These are phyloP conservation scores for Oryzias celebensis DNA, from an alignment of 2,113 vertebrate genomes.

Conservation along the genomic window DNA sequence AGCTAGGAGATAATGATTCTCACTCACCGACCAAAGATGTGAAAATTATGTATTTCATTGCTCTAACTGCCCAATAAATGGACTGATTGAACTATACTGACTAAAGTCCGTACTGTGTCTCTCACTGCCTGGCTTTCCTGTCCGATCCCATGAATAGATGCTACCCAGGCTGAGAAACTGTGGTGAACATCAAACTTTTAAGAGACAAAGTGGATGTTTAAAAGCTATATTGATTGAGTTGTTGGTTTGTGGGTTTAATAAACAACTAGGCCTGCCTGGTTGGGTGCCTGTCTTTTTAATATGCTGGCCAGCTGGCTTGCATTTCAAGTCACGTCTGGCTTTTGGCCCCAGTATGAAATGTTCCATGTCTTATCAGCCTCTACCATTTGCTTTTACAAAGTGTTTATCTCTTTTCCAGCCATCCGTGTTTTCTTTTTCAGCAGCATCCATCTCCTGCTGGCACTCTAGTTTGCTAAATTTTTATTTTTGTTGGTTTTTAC, in stretches of 20 bases:
- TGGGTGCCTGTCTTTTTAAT: constrained; percentile 10
- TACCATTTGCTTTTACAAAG: constrained; percentile 64
- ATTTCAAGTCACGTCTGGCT: constrained; percentile 40
- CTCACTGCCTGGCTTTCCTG: constrained; percentile 21
- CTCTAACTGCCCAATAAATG: constrained; percentile 52
- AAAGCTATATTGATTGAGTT: constrained; percentile 28
- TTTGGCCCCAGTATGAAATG: constrained; percentile 46
- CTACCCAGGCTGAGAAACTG: constrained; percentile 32
- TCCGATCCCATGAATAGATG: constrained; percentile 17
- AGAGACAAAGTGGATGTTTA: constrained; percentile 32
- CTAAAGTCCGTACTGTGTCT: constrained; percentile 42
- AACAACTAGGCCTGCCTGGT: constrained; percentile 29
- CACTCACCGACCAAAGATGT: constrained; percentile 38
- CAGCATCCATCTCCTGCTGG: background rate
- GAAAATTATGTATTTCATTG: constrained; percentile 51
- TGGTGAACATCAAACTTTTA: constrained; percentile 20
- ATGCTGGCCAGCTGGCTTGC: constrained; percentile 40
- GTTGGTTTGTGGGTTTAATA: constrained; percentile 20
- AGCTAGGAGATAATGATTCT: constrained; percentile 29
- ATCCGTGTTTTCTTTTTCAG: constrained; percentile 24
- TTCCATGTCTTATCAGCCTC: constrained; percentile 68
- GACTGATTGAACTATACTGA: constrained; percentile 33
- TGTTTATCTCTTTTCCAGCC: constrained; percentile 27
- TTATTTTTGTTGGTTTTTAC: constrained; percentile 24
- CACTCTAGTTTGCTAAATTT: constrained; percentile 7